Percentiles rank a stretch among this genome's conserved stretches.
Conservation (phyloP, 2,113 vertebrate genomes). For the Lepidothrix coronata region DNA sequence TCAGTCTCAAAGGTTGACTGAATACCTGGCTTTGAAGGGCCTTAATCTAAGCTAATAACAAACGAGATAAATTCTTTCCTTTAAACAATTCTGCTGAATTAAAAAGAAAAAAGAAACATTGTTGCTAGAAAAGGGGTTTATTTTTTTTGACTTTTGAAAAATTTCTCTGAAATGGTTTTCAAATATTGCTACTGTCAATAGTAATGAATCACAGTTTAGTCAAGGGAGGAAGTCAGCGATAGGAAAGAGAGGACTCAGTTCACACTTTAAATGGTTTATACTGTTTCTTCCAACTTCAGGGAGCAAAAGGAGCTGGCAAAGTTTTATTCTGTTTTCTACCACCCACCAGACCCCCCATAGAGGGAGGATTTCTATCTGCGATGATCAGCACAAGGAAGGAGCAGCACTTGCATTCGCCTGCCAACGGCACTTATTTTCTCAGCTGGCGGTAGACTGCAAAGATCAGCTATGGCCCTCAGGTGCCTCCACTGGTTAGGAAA, state of each 20-base stretch:
- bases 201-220: background rate
- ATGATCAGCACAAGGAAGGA: background rate
- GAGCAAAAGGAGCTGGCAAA: background rate
- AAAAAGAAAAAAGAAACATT: background rate
- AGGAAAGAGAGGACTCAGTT: background rate
- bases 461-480: background rate
- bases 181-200: background rate
- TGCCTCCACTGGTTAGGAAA: background rate
- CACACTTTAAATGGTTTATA: background rate
- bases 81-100: background rate
- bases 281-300: background rate
- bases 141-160: background rate
- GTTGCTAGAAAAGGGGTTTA: background rate
- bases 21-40: background rate
- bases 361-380: background rate
- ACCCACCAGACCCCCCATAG: background rate
- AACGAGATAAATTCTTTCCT: background rate
- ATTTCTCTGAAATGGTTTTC: background rate
- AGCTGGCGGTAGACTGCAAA: background rate
- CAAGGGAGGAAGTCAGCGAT: rapidly evolving
- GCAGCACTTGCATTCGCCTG: background rate
- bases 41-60: background rate
- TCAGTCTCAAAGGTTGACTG: background rate
- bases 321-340: background rate
- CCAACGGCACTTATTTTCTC: background rate